A percentile compares a stretch with the other conserved stretches of the same genome.
phyloP scores from a whole-genome alignment of 2,888 invertebrate genomes.

The Drosophila barbarae region DNA sequence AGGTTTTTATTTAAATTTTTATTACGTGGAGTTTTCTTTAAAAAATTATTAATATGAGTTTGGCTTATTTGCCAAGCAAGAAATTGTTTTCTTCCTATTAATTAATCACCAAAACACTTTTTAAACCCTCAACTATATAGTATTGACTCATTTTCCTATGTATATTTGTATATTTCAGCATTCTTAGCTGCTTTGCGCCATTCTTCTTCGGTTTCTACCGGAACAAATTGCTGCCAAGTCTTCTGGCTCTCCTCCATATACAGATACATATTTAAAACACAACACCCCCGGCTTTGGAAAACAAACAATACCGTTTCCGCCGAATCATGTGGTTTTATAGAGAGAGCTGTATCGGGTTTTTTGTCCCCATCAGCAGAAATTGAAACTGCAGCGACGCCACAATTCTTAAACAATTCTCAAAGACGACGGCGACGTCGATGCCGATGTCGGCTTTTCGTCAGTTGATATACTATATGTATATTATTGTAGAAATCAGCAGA shows the following conservation, averaged over 20 bases:
- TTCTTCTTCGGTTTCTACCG: constrained; percentile 51
- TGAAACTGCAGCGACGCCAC: constrained; percentile 67
- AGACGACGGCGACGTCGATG: constrained; percentile 14
- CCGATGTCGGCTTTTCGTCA: constrained; percentile 38
- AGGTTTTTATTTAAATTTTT: neutral
- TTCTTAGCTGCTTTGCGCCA: constrained; percentile 9
- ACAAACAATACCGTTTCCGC: constrained; percentile 52
- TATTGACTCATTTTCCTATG: neutral
- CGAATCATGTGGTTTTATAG: constrained; percentile 47
- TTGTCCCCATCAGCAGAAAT: constrained; percentile 62
- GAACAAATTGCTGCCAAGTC: constrained; percentile 64
- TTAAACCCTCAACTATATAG: neutral
- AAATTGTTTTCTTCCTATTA: too few relatives aligned
- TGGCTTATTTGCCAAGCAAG: too few relatives aligned
- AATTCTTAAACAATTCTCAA: constrained; percentile 65
- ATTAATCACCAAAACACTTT: neutral
- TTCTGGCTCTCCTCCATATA: constrained; percentile 29
- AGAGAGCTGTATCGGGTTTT: constrained; percentile 21
- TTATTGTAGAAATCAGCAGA: constrained; percentile 70
- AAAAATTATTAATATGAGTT: too few relatives aligned
- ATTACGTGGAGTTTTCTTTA: neutral
- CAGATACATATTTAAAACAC: constrained; percentile 1
- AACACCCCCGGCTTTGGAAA: constrained; percentile 22
- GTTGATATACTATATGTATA: constrained; percentile 35
- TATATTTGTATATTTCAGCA: constrained; percentile 20